phyloP scores from a whole-genome alignment of 2,888 invertebrate genomes.

The Hermaeophaga mercurialis region DNA sequence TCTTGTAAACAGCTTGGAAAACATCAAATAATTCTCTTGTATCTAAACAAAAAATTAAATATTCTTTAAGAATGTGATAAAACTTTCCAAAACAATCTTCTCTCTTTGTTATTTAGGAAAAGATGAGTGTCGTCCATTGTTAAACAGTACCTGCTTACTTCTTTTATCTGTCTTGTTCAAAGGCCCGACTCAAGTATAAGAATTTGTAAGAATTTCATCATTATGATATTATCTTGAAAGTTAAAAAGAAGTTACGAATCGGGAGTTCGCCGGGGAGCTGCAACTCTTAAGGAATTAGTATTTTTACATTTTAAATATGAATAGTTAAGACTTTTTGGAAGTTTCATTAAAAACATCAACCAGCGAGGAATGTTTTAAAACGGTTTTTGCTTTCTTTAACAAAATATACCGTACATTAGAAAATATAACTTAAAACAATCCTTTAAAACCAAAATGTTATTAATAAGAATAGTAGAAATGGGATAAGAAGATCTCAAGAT shows the following conservation, averaged over 20 bases:
- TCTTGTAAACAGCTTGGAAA: no score
- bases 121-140: conserved; percentile 45
- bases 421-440: no score
- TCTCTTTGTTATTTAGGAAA: conserved; percentile 46
- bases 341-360: conserved; percentile 4
- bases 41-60: no score
- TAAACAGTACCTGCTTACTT: conserved; percentile 49
- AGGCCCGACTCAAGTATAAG: conserved; percentile 45
- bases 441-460: no score
- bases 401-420: no score
- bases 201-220: conserved; percentile 55
- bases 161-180: conserved; percentile 38
- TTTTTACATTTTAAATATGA: conserved; percentile 24
- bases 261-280: conserved; percentile 15
- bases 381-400: no score
- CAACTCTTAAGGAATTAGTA: conserved; percentile 26
- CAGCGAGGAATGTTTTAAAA: background rate
- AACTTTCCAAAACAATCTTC: conserved; percentile 51
- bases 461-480: no score
- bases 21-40: no score
- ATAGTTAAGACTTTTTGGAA: conserved; percentile 19
- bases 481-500: no score
- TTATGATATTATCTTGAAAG: conserved; percentile 43
- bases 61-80: conserved; percentile 49
- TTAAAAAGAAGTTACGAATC: conserved; percentile 14